Evolutionary conservation across 2,888 invertebrate genomes (phyloP), one percentile per base, ranked within the genome.

Genomic region (Polyommatus iphigenia): DNA sequence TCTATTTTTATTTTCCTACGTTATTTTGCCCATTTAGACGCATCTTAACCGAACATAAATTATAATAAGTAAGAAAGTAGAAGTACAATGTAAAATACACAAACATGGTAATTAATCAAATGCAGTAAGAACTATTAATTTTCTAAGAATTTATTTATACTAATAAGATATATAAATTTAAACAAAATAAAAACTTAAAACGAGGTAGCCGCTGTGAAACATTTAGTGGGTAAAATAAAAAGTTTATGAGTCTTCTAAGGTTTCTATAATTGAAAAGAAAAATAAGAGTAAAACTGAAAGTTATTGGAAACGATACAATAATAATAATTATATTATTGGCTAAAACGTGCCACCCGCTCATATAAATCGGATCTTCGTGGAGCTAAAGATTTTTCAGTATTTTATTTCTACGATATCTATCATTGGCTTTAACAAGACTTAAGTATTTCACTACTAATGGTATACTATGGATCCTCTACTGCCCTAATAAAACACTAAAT

Each of bases 401-500:
- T 32, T 67, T 32, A 67, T 29, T 62, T 62, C 62, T 24, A 29
- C 67, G 18, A 32, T 67, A 67, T 15, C 29, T 67, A 29, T 67
- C 29, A 67, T 32, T 67, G 67, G 29, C 67, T 67, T 29, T 6
- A 67, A 32, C 29, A 67, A 62, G 1, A 24, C 24, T 62, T 67
- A 15, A 6, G 13, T 29, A 15, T 67, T 29, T 67, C 29, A 67
- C 24, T 59, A 59, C 59, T 62, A 24, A 13, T 10, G 20, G 13
- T 62, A 62, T 24, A 62, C 8, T 54, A 18, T 7, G 1, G 13
- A 75, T 75, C 50, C 29, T 54, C 15, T 29, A 78, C 18, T 75
- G 72, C 50, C 77, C 75, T 73, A 76, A 29, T 46, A 29, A 29
- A 29, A 71, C 32, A 76, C 46, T 62, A 72, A 78, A 71, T 77